A percentile compares a stretch with the other conserved stretches of the same genome.
These are phyloP conservation scores for Eurois occulta DNA, from an alignment of 2,888 invertebrate species.

Conservation along the genomic window DNA sequence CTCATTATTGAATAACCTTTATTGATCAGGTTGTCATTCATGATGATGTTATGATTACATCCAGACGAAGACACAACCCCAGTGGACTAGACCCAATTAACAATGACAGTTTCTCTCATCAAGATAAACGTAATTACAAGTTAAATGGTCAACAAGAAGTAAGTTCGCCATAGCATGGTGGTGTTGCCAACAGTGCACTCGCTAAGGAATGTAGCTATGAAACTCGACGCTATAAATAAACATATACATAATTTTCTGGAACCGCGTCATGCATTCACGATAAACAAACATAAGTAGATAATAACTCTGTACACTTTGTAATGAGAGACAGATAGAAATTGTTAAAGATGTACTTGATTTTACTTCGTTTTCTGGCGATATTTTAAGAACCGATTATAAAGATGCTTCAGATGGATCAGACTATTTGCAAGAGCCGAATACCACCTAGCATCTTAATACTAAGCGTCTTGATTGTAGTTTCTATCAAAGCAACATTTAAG, in stretches of 20 bases:
- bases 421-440: neutral
- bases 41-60: slow-evolving; percentile 20
- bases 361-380: neutral
- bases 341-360: neutral
- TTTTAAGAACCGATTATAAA: neutral
- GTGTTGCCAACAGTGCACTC: slow-evolving; percentile 39
- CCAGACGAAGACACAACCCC: neutral
- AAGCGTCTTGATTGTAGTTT: neutral
- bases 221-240: slow-evolving; percentile 59
- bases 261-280: slow-evolving; percentile 52
- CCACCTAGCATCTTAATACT: neutral
- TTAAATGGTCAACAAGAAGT: neutral
- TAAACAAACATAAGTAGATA: slow-evolving; percentile 44
- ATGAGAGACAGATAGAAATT: slow-evolving; percentile 2
- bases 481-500: neutral
- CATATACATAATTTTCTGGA: slow-evolving; percentile 58
- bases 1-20: neutral
- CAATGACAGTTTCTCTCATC: neutral
- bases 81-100: neutral
- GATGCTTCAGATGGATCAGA: neutral
- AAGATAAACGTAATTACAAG: neutral
- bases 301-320: slow-evolving; percentile 3
- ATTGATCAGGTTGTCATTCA: slow-evolving; percentile 4
- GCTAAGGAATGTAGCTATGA: slow-evolving; percentile 43
- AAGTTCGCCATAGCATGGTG: slow-evolving; percentile 23